phyloP scores from a whole-genome alignment of 1,140 invertebrate genomes.

The Drosophila pectinifera region DNA sequence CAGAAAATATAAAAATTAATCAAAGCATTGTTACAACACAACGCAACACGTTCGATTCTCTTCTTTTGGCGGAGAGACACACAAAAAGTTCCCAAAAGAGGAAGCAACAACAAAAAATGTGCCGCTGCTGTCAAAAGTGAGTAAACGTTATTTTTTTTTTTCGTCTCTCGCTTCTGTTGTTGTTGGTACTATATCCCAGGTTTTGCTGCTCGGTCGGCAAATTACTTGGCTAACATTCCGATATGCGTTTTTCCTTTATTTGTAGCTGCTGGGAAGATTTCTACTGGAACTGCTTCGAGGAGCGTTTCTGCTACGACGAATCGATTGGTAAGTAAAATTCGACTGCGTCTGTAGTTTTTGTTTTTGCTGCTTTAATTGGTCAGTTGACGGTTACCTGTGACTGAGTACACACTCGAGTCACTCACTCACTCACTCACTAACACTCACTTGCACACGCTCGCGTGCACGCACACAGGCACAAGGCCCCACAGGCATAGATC shows the following conservation, averaged over 20 bases:
- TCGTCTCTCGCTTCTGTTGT: constrained; percentile 17
- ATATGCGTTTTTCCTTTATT: constrained; percentile 23
- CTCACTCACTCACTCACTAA: constrained; percentile 2
- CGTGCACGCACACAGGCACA: constrained; percentile 2
- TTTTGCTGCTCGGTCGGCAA: constrained; percentile 25
- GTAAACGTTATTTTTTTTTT: constrained; percentile 40
- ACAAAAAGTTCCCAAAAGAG: constrained; percentile 37
- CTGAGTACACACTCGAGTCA: constrained; percentile 8
- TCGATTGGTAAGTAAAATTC: constrained; percentile 85
- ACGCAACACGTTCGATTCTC: constrained; percentile 27
- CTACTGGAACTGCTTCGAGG: constrained; percentile 88
- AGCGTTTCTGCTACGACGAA: constrained; percentile 87
- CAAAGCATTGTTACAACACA: constrained; percentile 51
- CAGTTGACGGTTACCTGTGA: constrained; percentile 46
- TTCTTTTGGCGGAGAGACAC: constrained; percentile 25
- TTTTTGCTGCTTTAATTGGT: constrained; percentile 30
- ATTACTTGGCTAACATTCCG: constrained; percentile 40
- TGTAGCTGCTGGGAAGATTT: constrained; percentile 87
- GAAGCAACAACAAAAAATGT: constrained; percentile 69
- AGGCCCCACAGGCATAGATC: constrained; percentile 51
- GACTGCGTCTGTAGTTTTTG: constrained; percentile 5
- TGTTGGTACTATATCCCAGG: constrained; percentile 24
- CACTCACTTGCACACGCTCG: constrained; percentile 10
- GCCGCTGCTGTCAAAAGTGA: constrained; percentile 84
- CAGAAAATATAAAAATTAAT: constrained; percentile 52